Conservation (phyloP, 1,140 invertebrate genomes). For the Campoletis sonorensis region DNA sequence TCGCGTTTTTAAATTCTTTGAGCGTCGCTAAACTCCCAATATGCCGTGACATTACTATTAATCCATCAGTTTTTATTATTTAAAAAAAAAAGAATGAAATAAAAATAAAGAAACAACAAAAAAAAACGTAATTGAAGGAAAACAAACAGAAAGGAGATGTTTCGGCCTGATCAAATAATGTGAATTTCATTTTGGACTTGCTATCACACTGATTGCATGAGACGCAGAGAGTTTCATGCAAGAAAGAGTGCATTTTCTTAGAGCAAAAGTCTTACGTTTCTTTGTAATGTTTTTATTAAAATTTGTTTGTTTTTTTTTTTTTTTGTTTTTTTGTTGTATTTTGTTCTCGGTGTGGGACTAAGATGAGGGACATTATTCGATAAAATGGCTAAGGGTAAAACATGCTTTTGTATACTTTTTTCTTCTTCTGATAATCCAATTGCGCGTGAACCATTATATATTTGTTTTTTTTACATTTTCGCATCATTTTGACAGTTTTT, state of each 20-base stretch:
- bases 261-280: slow-evolving; percentile 38
- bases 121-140: not conserved
- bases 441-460: slow-evolving; percentile 41
- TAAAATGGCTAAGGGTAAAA: slow-evolving; percentile 73
- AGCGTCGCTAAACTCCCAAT: slow-evolving; percentile 32
- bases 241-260: slow-evolving; percentile 35
- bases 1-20: slow-evolving; percentile 29
- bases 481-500: slow-evolving; percentile 13
- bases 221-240: not conserved
- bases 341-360: slow-evolving; percentile 58
- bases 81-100: not conserved
- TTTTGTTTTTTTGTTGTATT: slow-evolving; percentile 50
- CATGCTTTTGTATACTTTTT: slow-evolving; percentile 69
- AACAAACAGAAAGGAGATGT: not conserved
- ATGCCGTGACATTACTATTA: slow-evolving; percentile 20
- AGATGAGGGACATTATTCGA: slow-evolving; percentile 68
- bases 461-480: slow-evolving; percentile 27
- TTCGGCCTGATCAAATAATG: slow-evolving; percentile 31
- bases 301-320: too few relatives aligned
- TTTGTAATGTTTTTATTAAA: not conserved
- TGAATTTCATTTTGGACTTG: slow-evolving; percentile 23
- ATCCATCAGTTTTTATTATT: slow-evolving; percentile 4
- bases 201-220: slow-evolving; percentile 15
- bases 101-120: slow-evolving; percentile 21
- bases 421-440: slow-evolving; percentile 31